These are phyloP conservation scores for Synanthedon formicaeformis DNA, from an alignment of 2,888 invertebrate species.

Conservation along the genomic window DNA sequence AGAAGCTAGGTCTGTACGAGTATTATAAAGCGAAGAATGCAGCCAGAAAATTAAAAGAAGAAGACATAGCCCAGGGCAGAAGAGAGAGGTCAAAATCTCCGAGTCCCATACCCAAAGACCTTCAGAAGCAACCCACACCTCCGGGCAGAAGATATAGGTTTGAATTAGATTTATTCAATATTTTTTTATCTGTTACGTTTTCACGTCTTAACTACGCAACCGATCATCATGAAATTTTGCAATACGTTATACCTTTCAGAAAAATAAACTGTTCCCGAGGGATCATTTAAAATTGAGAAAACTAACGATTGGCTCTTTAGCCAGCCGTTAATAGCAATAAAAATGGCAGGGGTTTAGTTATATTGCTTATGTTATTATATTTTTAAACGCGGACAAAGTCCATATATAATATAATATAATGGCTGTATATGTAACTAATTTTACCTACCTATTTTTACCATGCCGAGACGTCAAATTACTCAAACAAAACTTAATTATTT, in stretches of 20 bases:
- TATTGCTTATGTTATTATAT: not conserved
- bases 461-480: too few relatives aligned
- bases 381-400: not conserved
- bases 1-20: constrained; percentile 96
- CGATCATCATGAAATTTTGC: too few relatives aligned
- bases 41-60: constrained; percentile 89
- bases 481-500: too few relatives aligned
- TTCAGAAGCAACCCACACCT: constrained; percentile 78
- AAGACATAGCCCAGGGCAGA: constrained; percentile 79
- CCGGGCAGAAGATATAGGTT: constrained; percentile 81
- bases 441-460: too few relatives aligned
- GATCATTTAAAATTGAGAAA: too few relatives aligned
- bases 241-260: too few relatives aligned
- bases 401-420: not conserved
- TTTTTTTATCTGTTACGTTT: not conserved
- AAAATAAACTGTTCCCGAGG: too few relatives aligned
- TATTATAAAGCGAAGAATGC: constrained; percentile 97
- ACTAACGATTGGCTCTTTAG: too few relatives aligned
- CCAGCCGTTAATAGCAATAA: too few relatives aligned
- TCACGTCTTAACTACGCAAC: too few relatives aligned
- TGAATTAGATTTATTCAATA: not conserved
- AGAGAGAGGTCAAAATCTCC: constrained; percentile 82
- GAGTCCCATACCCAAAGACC: constrained; percentile 81
- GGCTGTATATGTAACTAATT: not conserved
- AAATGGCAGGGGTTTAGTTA: too few relatives aligned